These are phyloP conservation scores for Callipepla squamata DNA, from an alignment of 2,113 vertebrate genomes.

Conservation along the genomic window DNA sequence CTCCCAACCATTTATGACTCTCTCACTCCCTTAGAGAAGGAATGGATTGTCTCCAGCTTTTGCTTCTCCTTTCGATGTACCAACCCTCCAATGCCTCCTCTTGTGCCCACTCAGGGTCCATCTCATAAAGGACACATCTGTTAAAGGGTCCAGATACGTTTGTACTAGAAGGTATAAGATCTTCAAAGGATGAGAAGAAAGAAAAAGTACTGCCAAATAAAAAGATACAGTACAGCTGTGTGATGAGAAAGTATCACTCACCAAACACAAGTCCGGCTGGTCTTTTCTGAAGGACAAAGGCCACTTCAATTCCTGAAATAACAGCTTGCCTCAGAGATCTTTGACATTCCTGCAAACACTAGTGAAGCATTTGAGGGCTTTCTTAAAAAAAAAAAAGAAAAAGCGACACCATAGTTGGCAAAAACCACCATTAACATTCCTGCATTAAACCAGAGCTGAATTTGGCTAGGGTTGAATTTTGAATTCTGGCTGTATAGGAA, in stretches of 20 bases:
- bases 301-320: neutral
- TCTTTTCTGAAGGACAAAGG: neutral
- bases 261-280: neutral
- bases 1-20: constrained; percentile 31
- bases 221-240: neutral
- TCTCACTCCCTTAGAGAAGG: constrained; percentile 11
- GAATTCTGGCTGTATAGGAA: neutral
- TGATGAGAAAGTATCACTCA: neutral
- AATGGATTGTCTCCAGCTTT: neutral
- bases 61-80: neutral
- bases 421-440: neutral
- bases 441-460: neutral
- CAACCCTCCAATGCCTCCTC: neutral
- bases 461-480: neutral
- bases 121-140: constrained; percentile 4
- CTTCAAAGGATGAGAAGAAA: neutral
- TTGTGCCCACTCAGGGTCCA: neutral
- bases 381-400: neutral
- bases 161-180: neutral
- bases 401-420: neutral
- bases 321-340: neutral
- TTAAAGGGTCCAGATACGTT: neutral
- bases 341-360: neutral
- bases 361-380: neutral
- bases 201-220: neutral